Base-by-base conservation (phyloP, 2,797 vertebrate genomes). In the Merluccius polli region DNA sequence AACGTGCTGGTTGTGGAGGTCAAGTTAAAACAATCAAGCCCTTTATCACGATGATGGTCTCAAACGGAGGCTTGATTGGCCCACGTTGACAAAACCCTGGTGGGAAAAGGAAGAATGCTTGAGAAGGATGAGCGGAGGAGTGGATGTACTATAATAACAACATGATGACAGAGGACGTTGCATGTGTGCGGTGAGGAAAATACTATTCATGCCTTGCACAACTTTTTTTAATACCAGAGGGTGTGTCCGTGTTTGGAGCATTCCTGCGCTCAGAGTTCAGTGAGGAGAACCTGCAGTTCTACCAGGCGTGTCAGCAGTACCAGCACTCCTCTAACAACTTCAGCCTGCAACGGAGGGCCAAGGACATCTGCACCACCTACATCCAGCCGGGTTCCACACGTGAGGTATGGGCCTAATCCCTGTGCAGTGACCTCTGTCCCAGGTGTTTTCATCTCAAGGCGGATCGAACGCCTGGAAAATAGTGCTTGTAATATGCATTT, bases 261-360 rank as follows among this genome's bases (percentile, higher is more conserved):
- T 96, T 95, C 81, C 85, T 96, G 70, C 93, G 94, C 73, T 95
- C 95, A 0, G 94, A 95, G 89, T 95, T 94, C 91, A 94, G 94
- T 0, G 94, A 95, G 80, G 94, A 95, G 84, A 95, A 96, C 74
- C 91, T 96, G 69, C 94, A 95, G 89, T 96, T 96, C 86, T 95
- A 94, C 82, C 71, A 90, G 83, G 94, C 94, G 38, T 95, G 95
- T 76, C 93, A 95, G 80, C 94, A 94, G 76, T 96, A 95, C 90
- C 83, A 77, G 73, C 92, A 92, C 1, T 94, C 94, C 0, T 95
- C 93, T 77, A 93, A 90, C 81, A 93, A 91, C 84, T 94, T 94
- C 87, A 94, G 91, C 68, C 91, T 95, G 67, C 92, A 94, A 24
- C 88, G 93, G 76, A 89, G 93, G 8, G 95, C 94, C 10, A 91